Evolutionary conservation across 2,888 invertebrate species (phyloP).

Genomic region (Drosophila setosimentum): DNA sequence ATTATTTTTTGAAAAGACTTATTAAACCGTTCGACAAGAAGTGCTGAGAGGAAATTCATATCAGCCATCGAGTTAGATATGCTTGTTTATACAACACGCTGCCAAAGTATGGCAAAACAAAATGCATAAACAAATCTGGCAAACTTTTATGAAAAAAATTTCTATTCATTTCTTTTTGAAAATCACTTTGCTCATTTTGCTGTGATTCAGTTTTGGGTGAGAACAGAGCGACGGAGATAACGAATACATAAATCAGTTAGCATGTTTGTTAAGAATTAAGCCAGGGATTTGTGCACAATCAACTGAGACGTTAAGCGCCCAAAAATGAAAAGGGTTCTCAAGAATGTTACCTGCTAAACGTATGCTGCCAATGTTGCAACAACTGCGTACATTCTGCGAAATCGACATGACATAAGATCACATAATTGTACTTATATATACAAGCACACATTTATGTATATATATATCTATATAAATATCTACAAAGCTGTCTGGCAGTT

Average conservation of each 20-base stretch:
- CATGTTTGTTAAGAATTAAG: slow-evolving; percentile 68
- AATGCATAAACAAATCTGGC: slow-evolving; percentile 61
- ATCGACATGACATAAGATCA: slow-evolving; percentile 65
- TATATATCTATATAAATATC: background rate
- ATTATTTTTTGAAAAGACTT: slow-evolving; percentile 66
- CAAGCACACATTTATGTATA: background rate
- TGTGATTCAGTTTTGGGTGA: slow-evolving; percentile 49
- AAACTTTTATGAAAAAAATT: slow-evolving; percentile 60
- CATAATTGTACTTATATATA: slow-evolving; percentile 4
- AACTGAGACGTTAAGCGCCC: slow-evolving; percentile 16
- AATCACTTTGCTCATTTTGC: background rate
- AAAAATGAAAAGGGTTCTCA: slow-evolving; percentile 22
- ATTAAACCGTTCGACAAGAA: slow-evolving; percentile 55
- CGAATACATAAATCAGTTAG: slow-evolving; percentile 63
- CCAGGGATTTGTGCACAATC: slow-evolving; percentile 41
- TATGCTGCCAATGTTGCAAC: slow-evolving; percentile 15
- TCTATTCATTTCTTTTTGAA: slow-evolving; percentile 10
- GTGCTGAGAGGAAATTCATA: slow-evolving; percentile 44
- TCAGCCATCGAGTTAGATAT: slow-evolving; percentile 23
- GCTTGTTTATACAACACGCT: slow-evolving; percentile 61
- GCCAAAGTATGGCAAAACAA: slow-evolving; percentile 60
- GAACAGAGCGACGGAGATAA: slow-evolving; percentile 1
- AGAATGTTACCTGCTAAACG: slow-evolving; percentile 63
- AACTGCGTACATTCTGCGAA: slow-evolving; percentile 56
- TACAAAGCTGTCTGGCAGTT: slow-evolving; percentile 28